Conservation (phyloP, 2,113 vertebrate genomes). For the Gymnobelideus leadbeateri region DNA sequence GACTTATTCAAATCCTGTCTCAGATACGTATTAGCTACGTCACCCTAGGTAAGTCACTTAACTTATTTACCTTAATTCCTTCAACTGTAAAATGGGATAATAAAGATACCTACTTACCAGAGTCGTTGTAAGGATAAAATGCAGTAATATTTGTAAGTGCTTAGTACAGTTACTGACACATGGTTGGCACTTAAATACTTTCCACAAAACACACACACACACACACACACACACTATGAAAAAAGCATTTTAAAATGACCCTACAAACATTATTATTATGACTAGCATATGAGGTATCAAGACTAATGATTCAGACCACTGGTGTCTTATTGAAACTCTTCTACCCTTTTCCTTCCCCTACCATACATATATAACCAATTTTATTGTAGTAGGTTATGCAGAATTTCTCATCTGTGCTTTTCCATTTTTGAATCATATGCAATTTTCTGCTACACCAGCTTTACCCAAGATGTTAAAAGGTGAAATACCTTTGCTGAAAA, state of each 20-base stretch:
- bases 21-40: too few species aligned
- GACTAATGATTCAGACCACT: conserved; percentile 13
- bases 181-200: not conserved
- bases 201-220: not conserved
- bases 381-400: conserved; percentile 50
- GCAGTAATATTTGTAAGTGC: not conserved
- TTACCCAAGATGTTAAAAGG: conserved; percentile 65
- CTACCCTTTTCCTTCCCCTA: not conserved
- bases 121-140: not conserved
- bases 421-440: conserved; percentile 75
- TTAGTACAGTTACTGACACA: not conserved
- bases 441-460: conserved; percentile 77
- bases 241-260: not conserved
- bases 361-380: not conserved
- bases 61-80: too few species aligned
- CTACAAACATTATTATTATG: not conserved
- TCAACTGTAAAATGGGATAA: not conserved
- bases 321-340: conserved; percentile 28
- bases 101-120: not conserved
- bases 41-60: too few species aligned
- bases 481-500: conserved; percentile 73
- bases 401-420: conserved; percentile 64
- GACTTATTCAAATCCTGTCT: too few species aligned
- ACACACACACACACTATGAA: not conserved
- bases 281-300: conserved; percentile 18